A percentile compares a stretch with the other conserved stretches of the same genome.
Evolutionary conservation across 2,113 vertebrate genomes (phyloP).

Genomic region (human (Homo sapiens)): DNA sequence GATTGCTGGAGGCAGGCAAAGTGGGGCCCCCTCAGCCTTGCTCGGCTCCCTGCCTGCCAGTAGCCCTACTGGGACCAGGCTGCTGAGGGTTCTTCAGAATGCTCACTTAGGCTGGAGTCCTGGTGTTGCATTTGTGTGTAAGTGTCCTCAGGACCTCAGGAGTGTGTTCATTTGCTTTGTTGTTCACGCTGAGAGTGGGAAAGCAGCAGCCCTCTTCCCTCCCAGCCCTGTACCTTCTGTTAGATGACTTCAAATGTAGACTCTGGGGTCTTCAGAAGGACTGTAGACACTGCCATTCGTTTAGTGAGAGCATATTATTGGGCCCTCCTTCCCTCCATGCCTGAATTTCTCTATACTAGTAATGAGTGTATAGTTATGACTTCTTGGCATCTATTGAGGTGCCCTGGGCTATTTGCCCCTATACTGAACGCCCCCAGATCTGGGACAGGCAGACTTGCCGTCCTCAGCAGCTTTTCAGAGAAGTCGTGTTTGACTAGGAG

Average conservation of each 20-base stretch:
- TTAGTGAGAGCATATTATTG: not conserved
- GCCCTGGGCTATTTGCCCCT: not conserved
- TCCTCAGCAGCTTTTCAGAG: not conserved
- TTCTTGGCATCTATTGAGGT: not conserved
- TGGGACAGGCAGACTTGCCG: not conserved
- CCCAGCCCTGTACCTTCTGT: not conserved
- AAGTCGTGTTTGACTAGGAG: not conserved
- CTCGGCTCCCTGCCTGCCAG: not conserved
- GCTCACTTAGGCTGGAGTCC: not conserved
- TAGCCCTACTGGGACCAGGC: not conserved
- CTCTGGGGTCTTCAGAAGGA: constrained; percentile 9
- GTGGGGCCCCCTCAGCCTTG: not conserved
- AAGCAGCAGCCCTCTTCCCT: not conserved
- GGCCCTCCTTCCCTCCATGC: not conserved
- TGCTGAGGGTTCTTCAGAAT: not conserved
- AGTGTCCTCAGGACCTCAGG: not conserved
- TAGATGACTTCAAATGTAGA: not conserved
- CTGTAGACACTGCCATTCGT: not conserved
- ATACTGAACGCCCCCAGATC: not conserved
- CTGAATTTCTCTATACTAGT: not conserved
- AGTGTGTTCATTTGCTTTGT: not conserved
- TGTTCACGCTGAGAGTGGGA: not conserved
- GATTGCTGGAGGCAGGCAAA: not conserved
- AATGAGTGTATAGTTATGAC: not conserved
- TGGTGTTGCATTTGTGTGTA: not conserved